Evolutionary conservation across 2,797 vertebrate genomes (phyloP).

Genomic region (Anisognathus igniventris): DNA sequence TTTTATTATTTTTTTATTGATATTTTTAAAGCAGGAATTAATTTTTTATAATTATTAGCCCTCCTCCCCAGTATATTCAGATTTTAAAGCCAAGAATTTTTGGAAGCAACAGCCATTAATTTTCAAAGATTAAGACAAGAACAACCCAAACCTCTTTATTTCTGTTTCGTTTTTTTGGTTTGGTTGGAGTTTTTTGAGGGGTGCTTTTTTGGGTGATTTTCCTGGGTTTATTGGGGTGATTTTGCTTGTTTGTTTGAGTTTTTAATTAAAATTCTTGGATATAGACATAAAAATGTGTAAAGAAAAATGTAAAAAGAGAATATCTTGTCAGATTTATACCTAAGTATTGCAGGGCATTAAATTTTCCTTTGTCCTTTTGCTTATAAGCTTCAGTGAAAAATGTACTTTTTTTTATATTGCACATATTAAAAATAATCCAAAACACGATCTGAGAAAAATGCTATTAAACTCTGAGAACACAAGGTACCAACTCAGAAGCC

Average conservation of each 20-base stretch:
- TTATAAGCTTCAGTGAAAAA: not conserved
- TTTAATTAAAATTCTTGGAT: not conserved
- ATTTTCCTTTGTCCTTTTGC: not conserved
- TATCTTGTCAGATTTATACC: not conserved
- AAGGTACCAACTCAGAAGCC: not conserved
- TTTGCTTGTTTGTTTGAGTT: accelerated
- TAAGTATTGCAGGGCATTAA: not conserved
- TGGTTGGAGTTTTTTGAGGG: not conserved
- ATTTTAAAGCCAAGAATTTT: not conserved
- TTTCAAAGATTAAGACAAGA: not conserved
- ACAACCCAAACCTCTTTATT: not conserved
- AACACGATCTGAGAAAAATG: not conserved
- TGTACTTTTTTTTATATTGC: not conserved
- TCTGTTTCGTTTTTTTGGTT: not conserved
- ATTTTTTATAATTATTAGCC: not conserved
- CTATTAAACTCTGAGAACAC: not conserved
- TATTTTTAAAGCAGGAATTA: not conserved
- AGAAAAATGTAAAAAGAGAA: not conserved
- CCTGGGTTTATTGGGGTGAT: not conserved
- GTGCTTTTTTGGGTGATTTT: accelerated
- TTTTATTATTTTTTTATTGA: not conserved
- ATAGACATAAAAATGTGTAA: not conserved
- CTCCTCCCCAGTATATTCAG: not conserved
- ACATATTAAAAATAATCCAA: not conserved
- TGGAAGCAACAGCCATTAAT: not conserved